Conservation (phyloP, 2,113 vertebrate genomes). For the Pitta sordida region DNA sequence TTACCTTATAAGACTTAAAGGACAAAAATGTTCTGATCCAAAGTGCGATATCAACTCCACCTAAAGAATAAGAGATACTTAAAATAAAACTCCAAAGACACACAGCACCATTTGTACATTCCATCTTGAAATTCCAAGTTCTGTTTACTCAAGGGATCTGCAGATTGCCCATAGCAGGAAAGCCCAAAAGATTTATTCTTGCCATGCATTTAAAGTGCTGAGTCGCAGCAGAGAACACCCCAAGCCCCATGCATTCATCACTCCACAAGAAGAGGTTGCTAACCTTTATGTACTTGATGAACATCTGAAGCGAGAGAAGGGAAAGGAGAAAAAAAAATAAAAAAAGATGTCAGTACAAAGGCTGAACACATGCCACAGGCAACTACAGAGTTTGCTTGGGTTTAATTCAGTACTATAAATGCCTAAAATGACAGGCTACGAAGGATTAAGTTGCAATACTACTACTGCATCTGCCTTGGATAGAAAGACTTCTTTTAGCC, state of each 20-base stretch:
- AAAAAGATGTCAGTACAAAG: conserved; percentile 83
- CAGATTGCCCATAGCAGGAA: conserved; percentile 27
- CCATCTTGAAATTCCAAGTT: background rate
- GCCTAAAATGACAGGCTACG: background rate
- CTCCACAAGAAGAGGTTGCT: conserved; percentile 84
- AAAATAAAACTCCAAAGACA: background rate
- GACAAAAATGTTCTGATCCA: conserved; percentile 98
- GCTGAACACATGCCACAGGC: conserved; percentile 83
- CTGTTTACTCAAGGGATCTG: conserved; percentile 23
- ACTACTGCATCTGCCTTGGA: conserved; percentile 27
- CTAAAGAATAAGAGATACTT: conserved; percentile 70
- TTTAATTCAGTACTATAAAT: conserved; percentile 43
- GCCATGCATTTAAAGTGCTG: conserved; percentile 75
- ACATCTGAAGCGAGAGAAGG: conserved; percentile 96
- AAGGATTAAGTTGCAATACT: conserved; percentile 60
- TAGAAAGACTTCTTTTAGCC: conserved; percentile 23
- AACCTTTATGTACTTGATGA: conserved; percentile 99
- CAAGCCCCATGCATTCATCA: conserved; percentile 68
- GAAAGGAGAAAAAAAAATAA: conserved; percentile 66
- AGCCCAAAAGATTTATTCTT: conserved; percentile 40
- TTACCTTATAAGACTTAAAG: conserved; percentile 97
- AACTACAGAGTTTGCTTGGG: conserved; percentile 64
- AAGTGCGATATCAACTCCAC: conserved; percentile 96
- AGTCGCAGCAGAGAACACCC: conserved; percentile 54
- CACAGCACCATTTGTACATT: background rate